Base-by-base conservation (phyloP, 2,888 invertebrate genomes). In the Myathropa florea region DNA sequence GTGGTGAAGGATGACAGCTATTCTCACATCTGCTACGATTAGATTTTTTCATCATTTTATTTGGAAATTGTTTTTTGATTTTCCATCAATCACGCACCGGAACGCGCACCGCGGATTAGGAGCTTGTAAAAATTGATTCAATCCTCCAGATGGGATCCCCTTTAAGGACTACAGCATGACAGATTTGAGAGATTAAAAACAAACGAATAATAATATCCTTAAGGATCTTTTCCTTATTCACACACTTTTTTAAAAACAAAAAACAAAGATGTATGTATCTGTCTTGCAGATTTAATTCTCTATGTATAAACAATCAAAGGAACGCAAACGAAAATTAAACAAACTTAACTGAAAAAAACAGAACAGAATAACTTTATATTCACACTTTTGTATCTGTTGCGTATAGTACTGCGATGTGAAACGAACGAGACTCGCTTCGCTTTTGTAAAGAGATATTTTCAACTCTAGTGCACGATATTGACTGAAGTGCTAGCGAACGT, bases 91-190 rank as follows among this genome's bases (percentile, higher is more conserved):
- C 1, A 30, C 14, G n/a, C n/a, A n/a, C 18, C 21, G n/a, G 46
- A 53, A 21, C 57, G 57, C 57, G 57, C 7, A 18, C 18, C 46
- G 46, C 18, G 46, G 18, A 46, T 2, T 33, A 21, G 55, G 30
- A 63, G 55, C n/a, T n/a, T n/a, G n/a, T n/a, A n/a, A n/a, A n/a
- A n/a, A n/a, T 63, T 4, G 14, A 67, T 21, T 23, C 60, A 28
- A 73, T 71, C 75, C 75, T 70, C 23, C 28, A 4, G 10, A 63
- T 57, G 81, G 82, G 70, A 23, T 21, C 23, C 12, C 28, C 82
- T 73, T 70, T 77, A 70, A 78, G 64, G 77, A 85, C 82, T 85
- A 85, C 73, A 85, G 85, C 85, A 85, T 85, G 85, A 82, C 82
- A 81, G 76, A 28, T 71, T 70, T 0, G 23, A 10, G 26, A 36